Evolutionary conservation across 2,113 vertebrate species (phyloP).

Genomic region (Enhydra lutris): DNA sequence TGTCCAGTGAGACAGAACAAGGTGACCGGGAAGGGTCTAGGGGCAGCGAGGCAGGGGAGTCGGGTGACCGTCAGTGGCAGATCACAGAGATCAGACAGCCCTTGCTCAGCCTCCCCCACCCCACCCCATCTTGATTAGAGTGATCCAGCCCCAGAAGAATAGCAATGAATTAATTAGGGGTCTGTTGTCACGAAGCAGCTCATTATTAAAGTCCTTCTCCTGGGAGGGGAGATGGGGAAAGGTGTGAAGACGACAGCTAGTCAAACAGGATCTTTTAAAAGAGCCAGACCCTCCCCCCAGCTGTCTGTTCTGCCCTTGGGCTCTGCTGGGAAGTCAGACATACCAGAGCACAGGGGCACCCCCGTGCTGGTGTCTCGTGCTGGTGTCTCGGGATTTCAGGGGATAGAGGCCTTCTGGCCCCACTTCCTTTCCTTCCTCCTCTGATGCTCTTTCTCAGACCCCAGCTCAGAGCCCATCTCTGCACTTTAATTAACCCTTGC

Average conservation of each 20-base stretch:
- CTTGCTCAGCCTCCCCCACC: neutral
- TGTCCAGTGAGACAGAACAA: neutral
- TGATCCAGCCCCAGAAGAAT: slow-evolving; percentile 78
- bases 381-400: slow-evolving; percentile 54
- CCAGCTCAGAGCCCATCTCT: neutral
- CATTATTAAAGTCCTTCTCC: slow-evolving; percentile 80
- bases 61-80: neutral
- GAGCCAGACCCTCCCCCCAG: slow-evolving; percentile 54
- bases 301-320: slow-evolving; percentile 76
- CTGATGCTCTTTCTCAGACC: neutral
- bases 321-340: neutral
- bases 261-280: slow-evolving; percentile 76
- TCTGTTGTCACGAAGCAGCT: slow-evolving; percentile 83
- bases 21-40: neutral
- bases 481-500: too few species aligned
- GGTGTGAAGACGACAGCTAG: slow-evolving; percentile 78
- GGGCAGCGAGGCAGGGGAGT: neutral
- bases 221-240: slow-evolving; percentile 74
- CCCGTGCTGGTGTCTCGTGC: neutral
- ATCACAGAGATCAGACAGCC: neutral
- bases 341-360: neutral
- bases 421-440: slow-evolving; percentile 22
- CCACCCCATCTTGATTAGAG: slow-evolving; percentile 69
- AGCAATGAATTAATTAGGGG: slow-evolving; percentile 85
- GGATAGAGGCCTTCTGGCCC: neutral